A percentile compares a stretch with the other conserved stretches of the same genome.
These are phyloP conservation scores for Ectropis crepuscularia DNA, from an alignment of 2,888 invertebrate genomes.

Conservation along the genomic window DNA sequence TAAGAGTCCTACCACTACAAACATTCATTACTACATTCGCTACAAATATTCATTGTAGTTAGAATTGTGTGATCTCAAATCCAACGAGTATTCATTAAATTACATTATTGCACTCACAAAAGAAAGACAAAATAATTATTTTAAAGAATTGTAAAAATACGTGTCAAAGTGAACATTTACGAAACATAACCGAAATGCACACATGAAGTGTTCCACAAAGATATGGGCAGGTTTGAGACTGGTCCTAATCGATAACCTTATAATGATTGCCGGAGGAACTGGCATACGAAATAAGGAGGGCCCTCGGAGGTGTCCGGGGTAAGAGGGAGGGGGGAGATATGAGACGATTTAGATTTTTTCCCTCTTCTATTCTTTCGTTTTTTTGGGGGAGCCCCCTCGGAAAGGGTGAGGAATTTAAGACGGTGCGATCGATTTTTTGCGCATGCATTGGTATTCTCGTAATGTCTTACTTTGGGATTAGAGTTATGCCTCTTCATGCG, in stretches of 20 bases:
- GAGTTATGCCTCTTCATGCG: constrained; percentile 73
- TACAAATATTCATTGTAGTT: too few species aligned
- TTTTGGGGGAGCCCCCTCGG: constrained; percentile 84
- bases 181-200: constrained; percentile 67
- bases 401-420: constrained; percentile 86
- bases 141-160: background rate
- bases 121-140: background rate
- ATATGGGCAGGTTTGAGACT: constrained; percentile 82
- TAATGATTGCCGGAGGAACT: constrained; percentile 85
- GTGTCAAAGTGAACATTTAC: constrained; percentile 41
- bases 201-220: constrained; percentile 71
- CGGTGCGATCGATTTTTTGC: constrained; percentile 84
- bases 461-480: constrained; percentile 84
- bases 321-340: constrained; percentile 72
- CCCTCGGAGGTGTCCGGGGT: constrained; percentile 79
- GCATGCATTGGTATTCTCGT: constrained; percentile 84
- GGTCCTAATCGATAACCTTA: constrained; percentile 85
- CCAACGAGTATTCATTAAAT: too few species aligned
- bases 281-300: constrained; percentile 86
- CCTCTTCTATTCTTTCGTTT: constrained; percentile 84
- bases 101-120: background rate
- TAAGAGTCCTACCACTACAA: too few species aligned
- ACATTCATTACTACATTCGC: too few species aligned
- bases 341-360: constrained; percentile 86
- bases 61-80: too few species aligned